phyloP scores from a whole-genome alignment of 1,140 invertebrate species.

The Heliconius hermathena region DNA sequence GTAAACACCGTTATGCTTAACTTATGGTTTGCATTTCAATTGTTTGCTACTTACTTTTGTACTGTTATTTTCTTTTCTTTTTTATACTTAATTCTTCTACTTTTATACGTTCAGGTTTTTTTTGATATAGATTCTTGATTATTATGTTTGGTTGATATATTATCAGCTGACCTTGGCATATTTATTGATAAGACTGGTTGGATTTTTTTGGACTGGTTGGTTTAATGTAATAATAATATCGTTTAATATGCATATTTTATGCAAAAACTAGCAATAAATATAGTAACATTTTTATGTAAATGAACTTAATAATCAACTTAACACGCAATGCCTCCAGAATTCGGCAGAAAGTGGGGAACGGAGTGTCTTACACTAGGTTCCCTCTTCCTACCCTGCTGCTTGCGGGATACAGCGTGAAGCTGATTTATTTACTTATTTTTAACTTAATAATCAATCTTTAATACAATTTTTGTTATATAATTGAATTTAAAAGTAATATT shows the following conservation, averaged over 20 bases:
- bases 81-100: not conserved
- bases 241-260: conserved; percentile 24
- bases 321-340: too few relatives aligned
- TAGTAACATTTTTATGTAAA: not conserved
- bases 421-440: too few relatives aligned
- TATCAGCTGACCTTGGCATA: conserved; percentile 31
- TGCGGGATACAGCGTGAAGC: too few relatives aligned
- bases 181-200: conserved; percentile 14
- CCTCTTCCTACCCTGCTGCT: too few relatives aligned
- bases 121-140: not conserved
- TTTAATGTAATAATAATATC: not conserved
- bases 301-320: not conserved
- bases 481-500: not conserved
- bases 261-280: conserved; percentile 4
- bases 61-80: conserved; percentile 14
- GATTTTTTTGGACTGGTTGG: not conserved
- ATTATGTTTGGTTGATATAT: not conserved
- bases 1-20: conserved; percentile 37
- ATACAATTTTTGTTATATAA: not conserved
- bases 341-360: too few relatives aligned
- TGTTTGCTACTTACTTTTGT: conserved; percentile 18
- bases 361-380: too few relatives aligned
- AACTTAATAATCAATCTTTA: not conserved
- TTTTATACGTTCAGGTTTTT: not conserved
- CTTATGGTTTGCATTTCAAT: conserved; percentile 39